Percentiles rank a stretch among this genome's conserved stretches.
Evolutionary conservation across 2,888 invertebrate genomes (phyloP).

Genomic region (Ophion obscuratus): DNA sequence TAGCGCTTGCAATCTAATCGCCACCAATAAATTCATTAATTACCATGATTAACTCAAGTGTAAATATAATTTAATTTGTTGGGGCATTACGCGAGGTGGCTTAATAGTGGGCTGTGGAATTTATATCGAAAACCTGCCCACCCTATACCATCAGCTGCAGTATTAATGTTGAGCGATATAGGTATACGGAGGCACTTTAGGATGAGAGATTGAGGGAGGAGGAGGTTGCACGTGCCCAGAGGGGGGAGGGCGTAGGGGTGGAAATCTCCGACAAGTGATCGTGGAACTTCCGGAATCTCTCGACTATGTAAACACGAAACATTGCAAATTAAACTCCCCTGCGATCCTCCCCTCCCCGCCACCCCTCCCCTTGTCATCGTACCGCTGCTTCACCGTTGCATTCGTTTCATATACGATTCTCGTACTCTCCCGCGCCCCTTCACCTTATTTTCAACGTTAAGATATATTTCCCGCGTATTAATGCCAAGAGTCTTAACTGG

Average conservation of each 20-base stretch:
- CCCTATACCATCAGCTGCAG: conserved; percentile 20
- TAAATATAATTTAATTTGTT: conserved; percentile 48
- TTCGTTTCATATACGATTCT: conserved; percentile 20
- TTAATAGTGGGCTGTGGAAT: conserved; percentile 39
- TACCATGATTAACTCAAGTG: conserved; percentile 46
- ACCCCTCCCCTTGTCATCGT: conserved; percentile 36
- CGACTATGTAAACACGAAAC: conserved; percentile 71
- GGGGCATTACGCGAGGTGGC: conserved; percentile 10
- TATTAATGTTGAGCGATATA: conserved; percentile 36
- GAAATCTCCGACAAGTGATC: conserved; percentile 65
- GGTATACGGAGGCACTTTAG: neutral
- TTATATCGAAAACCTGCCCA: conserved; percentile 46
- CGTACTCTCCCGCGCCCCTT: conserved; percentile 20
- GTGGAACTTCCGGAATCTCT: conserved; percentile 68
- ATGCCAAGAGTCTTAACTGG: conserved; percentile 30
- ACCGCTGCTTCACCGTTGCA: conserved; percentile 14
- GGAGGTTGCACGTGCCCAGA: too few relatives aligned
- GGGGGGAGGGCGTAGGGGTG: conserved; percentile 20
- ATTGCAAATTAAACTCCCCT: conserved; percentile 71
- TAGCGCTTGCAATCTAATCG: conserved; percentile 12
- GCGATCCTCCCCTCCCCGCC: conserved; percentile 20
- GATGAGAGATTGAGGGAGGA: neutral
- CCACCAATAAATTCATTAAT: conserved; percentile 40
- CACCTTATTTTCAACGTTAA: conserved; percentile 34
- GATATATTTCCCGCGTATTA: conserved; percentile 48